Evolutionary conservation across 2,797 vertebrate genomes (phyloP).

Genomic region (Manis javanica): DNA sequence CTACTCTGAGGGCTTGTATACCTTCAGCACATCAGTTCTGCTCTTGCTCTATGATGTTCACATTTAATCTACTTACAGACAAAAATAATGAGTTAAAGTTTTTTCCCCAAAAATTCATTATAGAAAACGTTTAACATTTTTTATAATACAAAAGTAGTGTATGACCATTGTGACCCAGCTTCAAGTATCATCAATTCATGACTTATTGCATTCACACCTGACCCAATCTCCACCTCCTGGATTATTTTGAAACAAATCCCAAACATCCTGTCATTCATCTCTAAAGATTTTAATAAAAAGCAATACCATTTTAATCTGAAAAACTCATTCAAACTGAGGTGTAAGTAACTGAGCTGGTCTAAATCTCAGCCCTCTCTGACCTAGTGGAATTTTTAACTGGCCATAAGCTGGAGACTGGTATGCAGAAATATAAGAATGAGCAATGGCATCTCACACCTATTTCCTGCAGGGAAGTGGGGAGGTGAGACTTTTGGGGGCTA

Average conservation of each 20-base stretch:
- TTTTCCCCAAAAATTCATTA: background rate
- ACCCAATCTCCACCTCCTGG: background rate
- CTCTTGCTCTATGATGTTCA: background rate
- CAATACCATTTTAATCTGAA: background rate
- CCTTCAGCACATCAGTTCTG: background rate
- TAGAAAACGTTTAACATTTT: background rate
- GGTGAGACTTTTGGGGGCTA: background rate
- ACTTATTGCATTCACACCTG: background rate
- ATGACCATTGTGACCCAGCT: background rate
- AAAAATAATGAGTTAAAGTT: background rate
- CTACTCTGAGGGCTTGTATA: background rate
- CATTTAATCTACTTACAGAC: background rate
- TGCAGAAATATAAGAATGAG: background rate
- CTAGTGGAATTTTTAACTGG: background rate
- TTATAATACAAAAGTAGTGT: background rate
- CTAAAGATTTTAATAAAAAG: conserved; percentile 26
- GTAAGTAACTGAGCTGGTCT: background rate
- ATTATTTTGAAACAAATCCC: background rate
- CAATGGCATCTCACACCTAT: no score
- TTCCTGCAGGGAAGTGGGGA: background rate
- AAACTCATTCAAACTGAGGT: conserved; percentile 19
- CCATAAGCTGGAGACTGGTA: background rate
- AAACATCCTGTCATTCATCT: background rate
- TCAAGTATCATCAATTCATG: background rate
- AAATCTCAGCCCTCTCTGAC: background rate